Evolutionary conservation across 2,113 vertebrate species (phyloP).

Genomic region (zebrafish (Danio rerio)): DNA sequence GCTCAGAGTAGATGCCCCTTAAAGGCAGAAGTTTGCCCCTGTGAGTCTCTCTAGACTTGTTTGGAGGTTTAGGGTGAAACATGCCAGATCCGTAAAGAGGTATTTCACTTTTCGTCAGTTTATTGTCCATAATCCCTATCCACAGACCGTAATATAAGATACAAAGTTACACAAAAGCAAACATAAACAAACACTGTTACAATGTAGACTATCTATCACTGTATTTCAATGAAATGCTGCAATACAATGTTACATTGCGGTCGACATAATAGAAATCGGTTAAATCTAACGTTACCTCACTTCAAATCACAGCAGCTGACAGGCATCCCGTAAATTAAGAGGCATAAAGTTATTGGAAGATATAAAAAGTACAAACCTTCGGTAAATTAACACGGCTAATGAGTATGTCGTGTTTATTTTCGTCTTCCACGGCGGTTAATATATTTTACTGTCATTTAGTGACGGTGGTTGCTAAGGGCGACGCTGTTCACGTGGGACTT

Average conservation of each 20-base stretch:
- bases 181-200: neutral
- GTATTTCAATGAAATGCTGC: neutral
- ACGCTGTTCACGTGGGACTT: slow-evolving; percentile 25
- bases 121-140: slow-evolving; percentile 60
- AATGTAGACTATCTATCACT: neutral
- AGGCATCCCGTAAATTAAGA: neutral
- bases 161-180: neutral
- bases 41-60: slow-evolving; percentile 20
- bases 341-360: neutral
- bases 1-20: slow-evolving; percentile 73
- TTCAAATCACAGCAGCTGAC: neutral
- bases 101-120: neutral
- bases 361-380: neutral
- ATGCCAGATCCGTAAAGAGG: neutral
- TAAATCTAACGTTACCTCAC: neutral
- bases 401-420: neutral
- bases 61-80: slow-evolving; percentile 59
- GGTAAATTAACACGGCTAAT: neutral
- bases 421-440: slow-evolving; percentile 17
- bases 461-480: slow-evolving; percentile 66
- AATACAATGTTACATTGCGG: neutral
- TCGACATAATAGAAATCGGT: neutral
- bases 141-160: neutral
- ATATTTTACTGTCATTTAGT: slow-evolving; percentile 55
- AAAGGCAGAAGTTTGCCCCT: slow-evolving; percentile 45